Percentiles rank a stretch among this genome's conserved stretches.
Evolutionary conservation across 2,113 vertebrate species (phyloP).

Genomic region (Dermatemys mawii): DNA sequence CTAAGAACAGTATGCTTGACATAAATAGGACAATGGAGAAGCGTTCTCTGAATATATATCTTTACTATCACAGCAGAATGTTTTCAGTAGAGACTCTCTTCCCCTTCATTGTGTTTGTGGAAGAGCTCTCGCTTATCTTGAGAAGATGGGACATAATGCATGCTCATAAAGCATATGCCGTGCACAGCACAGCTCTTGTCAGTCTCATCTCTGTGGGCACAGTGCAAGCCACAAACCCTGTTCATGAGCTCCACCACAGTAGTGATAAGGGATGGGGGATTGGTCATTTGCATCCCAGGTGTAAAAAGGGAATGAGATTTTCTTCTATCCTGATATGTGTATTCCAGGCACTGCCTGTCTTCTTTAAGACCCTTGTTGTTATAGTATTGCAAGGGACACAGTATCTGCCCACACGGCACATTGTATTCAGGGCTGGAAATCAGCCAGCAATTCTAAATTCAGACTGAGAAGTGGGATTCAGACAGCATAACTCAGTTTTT

Average conservation of each 20-base stretch:
- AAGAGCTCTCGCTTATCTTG: neutral
- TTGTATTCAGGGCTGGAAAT: slow-evolving; percentile 10
- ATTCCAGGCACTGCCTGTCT: neutral
- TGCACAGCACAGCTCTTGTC: neutral
- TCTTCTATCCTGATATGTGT: accelerated
- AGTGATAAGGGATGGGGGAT: accelerated
- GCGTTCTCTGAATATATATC: neutral
- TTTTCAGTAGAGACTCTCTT: neutral
- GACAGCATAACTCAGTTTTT: neutral
- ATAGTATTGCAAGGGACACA: neutral
- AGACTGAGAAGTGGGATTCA: neutral
- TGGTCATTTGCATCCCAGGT: neutral
- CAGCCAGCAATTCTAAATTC: slow-evolving; percentile 1
- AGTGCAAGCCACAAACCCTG: accelerated
- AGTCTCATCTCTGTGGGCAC: neutral
- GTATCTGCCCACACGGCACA: neutral
- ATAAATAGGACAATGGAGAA: neutral
- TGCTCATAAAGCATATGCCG: neutral
- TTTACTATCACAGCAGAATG: accelerated
- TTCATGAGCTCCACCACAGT: neutral
- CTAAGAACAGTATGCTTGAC: neutral
- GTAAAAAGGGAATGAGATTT: accelerated
- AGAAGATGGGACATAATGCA: neutral
- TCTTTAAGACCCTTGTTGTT: neutral
- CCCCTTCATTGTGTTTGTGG: accelerated